Evolutionary conservation across 2,797 vertebrate species (phyloP).

Genomic region (Petrocephalus sullivani): DNA sequence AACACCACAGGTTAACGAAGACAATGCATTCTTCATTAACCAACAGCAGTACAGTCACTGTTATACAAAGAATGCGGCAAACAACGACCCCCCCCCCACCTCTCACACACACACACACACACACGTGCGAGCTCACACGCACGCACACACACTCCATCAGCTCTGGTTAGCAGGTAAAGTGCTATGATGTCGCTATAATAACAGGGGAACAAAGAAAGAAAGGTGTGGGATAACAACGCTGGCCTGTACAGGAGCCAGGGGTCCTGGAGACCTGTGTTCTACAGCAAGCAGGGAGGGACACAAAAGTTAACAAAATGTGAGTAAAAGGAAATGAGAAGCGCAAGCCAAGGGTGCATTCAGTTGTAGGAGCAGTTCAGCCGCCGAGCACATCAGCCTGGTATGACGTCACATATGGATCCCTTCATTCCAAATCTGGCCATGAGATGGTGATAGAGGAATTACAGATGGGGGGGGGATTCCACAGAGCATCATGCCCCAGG

Average conservation of each 20-base stretch:
- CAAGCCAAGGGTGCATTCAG: background rate
- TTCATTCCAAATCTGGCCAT: background rate
- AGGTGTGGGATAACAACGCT: background rate
- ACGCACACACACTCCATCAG: background rate
- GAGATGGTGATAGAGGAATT: background rate
- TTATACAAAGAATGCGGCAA: conserved; percentile 43
- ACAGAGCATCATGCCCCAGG: background rate
- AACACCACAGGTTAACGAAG: conserved; percentile 72
- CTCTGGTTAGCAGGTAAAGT: conserved; percentile 29
- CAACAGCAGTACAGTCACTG: conserved; percentile 57
- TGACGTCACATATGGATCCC: background rate
- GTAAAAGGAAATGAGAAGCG: background rate
- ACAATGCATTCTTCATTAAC: conserved; percentile 67
- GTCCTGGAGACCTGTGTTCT: background rate
- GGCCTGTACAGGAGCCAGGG: background rate
- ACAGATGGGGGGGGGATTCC: background rate
- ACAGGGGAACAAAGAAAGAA: conserved; percentile 21
- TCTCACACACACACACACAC: conserved; percentile 8
- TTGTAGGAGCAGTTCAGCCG: background rate
- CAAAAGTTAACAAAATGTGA: background rate
- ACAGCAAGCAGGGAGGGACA: background rate
- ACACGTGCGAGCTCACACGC: background rate
- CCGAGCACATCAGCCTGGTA: background rate
- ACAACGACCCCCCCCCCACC: conserved; percentile 51
- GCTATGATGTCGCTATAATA: conserved; percentile 28